Percentiles rank a stretch among this genome's conserved stretches.
Conservation (phyloP, 1,140 invertebrate genomes). For the Ganaspis sp. region DNA sequence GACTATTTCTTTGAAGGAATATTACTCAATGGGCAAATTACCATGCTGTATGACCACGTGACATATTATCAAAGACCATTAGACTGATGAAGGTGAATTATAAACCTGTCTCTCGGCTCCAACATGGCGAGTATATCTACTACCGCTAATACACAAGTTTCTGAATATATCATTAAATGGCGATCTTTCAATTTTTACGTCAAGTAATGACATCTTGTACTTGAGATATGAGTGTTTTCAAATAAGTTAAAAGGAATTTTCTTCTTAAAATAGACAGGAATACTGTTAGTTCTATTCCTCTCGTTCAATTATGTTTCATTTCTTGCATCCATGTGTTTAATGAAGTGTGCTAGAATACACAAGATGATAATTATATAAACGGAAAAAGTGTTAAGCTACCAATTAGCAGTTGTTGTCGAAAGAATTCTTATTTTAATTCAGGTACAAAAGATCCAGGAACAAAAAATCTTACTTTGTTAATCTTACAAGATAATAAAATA, state of each 20-base stretch:
- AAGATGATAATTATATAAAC: no score
- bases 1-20: background rate
- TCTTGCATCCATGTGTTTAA: background rate
- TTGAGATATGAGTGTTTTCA: background rate
- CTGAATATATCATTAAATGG: conserved; percentile 8
- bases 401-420: background rate
- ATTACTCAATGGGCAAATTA: conserved; percentile 14
- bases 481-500: no score
- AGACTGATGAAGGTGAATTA: conserved; percentile 31
- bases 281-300: background rate
- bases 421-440: background rate
- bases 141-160: background rate
- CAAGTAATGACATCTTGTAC: conserved; percentile 14
- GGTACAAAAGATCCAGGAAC: background rate
- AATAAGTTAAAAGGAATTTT: conserved; percentile 4
- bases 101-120: conserved; percentile 6
- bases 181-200: conserved; percentile 17
- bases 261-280: conserved; percentile 8
- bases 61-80: conserved; percentile 25
- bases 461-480: no score
- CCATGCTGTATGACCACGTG: background rate
- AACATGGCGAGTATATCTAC: background rate
- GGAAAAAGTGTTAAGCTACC: no score
- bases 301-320: background rate
- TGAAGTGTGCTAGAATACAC: background rate